Conservation (phyloP, 2,113 vertebrate genomes). For the Clarias batrachus region DNA sequence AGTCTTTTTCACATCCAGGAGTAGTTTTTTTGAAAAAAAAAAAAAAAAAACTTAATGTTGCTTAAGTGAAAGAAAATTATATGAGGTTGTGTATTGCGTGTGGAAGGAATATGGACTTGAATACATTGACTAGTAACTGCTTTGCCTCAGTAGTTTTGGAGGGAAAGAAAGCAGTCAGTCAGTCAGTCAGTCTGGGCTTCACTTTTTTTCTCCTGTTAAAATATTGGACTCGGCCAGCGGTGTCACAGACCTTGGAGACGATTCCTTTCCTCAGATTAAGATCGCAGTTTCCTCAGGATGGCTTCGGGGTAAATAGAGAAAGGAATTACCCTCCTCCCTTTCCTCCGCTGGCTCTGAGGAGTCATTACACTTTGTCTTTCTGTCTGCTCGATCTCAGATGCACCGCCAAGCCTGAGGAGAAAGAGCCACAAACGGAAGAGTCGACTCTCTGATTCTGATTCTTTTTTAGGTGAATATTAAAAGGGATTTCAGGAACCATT, state of each 20-base stretch:
- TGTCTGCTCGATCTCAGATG: constrained; percentile 4
- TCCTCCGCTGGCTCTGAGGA: constrained; percentile 7
- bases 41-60: no score
- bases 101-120: no score
- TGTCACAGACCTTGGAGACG: neutral
- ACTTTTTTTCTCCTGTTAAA: neutral
- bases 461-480: neutral
- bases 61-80: no score
- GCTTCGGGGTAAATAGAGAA: neutral
- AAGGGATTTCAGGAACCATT: neutral
- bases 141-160: no score
- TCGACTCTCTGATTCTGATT: neutral
- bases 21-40: neutral
- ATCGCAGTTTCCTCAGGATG: constrained; percentile 1
- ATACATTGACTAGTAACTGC: no score
- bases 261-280: constrained; percentile 10
- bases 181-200: neutral
- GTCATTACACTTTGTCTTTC: neutral
- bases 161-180: no score
- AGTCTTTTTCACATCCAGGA: neutral
- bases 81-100: no score
- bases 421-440: neutral
- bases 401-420: neutral
- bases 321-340: neutral
- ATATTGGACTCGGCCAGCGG: neutral